Percentiles rank a stretch among this genome's conserved stretches.
Evolutionary conservation across 2,113 vertebrate species (phyloP).

Genomic region (Centropus bengalensis): DNA sequence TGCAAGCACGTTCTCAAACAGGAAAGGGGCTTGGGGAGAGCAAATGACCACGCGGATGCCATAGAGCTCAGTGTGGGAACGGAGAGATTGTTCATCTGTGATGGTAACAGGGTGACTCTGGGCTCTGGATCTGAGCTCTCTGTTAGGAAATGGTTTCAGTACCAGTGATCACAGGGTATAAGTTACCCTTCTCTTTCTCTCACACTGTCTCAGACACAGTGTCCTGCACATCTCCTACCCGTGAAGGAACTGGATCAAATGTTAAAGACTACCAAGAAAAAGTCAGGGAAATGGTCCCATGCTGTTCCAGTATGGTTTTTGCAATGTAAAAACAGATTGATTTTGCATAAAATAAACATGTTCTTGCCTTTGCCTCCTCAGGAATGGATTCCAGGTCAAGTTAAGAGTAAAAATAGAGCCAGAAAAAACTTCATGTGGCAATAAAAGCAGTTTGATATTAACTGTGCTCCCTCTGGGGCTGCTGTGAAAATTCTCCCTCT

Average conservation of each 20-base stretch:
- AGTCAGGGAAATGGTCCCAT: not conserved
- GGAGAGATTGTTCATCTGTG: not conserved
- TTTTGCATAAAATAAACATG: not conserved
- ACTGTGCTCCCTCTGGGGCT: not conserved
- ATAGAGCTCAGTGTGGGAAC: not conserved
- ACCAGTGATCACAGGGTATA: not conserved
- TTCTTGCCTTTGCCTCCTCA: not conserved
- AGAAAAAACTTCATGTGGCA: not conserved
- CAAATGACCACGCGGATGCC: not conserved
- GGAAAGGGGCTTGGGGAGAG: not conserved
- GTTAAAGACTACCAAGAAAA: not conserved
- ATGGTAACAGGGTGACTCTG: not conserved
- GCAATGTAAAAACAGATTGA: not conserved
- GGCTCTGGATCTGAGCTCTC: not conserved
- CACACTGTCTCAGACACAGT: not conserved
- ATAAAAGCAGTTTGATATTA: not conserved
- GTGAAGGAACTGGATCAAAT: not conserved
- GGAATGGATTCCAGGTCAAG: not conserved
- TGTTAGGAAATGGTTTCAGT: not conserved
- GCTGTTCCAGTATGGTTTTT: not conserved
- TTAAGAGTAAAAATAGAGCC: slow-evolving; percentile 23
- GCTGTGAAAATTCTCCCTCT: not conserved
- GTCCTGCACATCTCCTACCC: not conserved
- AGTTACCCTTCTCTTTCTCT: not conserved
- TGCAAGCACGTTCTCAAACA: not conserved